These are phyloP conservation scores for Drosophila arawakana DNA, from an alignment of 1,140 invertebrate species.

Conservation along the genomic window DNA sequence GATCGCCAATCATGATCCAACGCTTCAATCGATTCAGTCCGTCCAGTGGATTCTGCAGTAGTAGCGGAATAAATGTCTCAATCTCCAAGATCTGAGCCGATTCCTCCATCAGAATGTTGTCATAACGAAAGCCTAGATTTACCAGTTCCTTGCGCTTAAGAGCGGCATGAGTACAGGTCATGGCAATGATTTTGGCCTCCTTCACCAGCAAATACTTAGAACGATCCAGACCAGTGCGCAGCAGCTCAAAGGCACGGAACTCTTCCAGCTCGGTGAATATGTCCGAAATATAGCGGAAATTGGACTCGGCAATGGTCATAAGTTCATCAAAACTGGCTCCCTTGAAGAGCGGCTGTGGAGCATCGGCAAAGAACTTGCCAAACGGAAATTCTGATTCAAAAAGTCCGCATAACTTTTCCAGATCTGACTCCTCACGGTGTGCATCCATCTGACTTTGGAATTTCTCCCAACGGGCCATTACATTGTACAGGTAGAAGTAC, in stretches of 20 bases:
- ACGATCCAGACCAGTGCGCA: constrained; percentile 97
- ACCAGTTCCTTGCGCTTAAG: constrained; percentile 98
- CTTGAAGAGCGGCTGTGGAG: constrained; percentile 96
- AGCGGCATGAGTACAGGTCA: constrained; percentile 99
- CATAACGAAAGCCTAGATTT: constrained; percentile 98
- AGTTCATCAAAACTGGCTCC: constrained; percentile 93
- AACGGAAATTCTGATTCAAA: constrained; percentile 96
- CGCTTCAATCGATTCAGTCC: constrained; percentile 97
- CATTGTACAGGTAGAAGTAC: constrained; percentile 94
- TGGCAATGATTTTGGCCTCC: constrained; percentile 99
- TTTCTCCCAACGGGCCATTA: constrained; percentile 93
- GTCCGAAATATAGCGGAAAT: constrained; percentile 96
- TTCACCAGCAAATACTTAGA: constrained; percentile 98
- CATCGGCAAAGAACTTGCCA: constrained; percentile 95
- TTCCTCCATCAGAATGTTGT: constrained; percentile 99
- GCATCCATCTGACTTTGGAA: constrained; percentile 86
- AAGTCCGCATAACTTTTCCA: constrained; percentile 46
- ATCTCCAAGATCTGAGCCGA: constrained; percentile 99
- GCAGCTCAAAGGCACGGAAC: constrained; percentile 98
- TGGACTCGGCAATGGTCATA: constrained; percentile 95
- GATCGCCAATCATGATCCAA: constrained; percentile 99
- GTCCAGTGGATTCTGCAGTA: constrained; percentile 98
- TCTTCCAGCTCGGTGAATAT: constrained; percentile 99
- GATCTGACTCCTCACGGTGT: constrained; percentile 37
- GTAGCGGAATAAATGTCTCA: constrained; percentile 99